A percentile compares a stretch with the other conserved stretches of the same genome.
Conservation (phyloP, 2,888 invertebrate genomes). For the Pantelozetes paolii region DNA sequence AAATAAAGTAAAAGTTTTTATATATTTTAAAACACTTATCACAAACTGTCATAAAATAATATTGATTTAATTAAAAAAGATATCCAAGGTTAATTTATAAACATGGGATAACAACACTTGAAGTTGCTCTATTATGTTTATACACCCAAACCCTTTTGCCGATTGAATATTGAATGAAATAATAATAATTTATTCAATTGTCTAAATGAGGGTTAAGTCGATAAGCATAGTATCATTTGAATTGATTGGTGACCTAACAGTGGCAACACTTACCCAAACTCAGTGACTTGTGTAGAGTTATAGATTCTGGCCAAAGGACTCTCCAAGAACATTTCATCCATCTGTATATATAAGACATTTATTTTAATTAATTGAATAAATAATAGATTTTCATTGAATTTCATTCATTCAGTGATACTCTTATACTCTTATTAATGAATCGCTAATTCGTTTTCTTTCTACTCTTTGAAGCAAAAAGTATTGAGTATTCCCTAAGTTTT, state of each 20-base stretch:
- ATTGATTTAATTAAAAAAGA: no score
- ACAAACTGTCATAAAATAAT: no score
- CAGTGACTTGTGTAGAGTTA: slow-evolving; percentile 43
- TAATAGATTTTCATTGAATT: neutral
- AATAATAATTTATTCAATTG: neutral
- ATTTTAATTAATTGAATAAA: slow-evolving; percentile 9
- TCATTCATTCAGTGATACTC: neutral
- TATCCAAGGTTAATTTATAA: no score
- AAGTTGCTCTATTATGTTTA: no score
- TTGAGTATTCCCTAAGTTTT: no score
- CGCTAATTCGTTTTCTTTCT: neutral
- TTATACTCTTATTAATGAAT: neutral
- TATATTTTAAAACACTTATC: no score
- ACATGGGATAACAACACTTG: no score
- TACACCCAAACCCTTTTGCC: no score
- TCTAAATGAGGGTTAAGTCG: neutral
- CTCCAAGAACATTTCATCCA: slow-evolving; percentile 45
- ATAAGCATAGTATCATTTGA: neutral
- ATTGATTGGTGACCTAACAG: no score
- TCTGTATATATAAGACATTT: slow-evolving; percentile 34
- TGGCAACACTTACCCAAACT: slow-evolving; percentile 44
- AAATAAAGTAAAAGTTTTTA: no score
- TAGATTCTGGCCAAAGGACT: slow-evolving; percentile 44
- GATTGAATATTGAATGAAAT: neutral
- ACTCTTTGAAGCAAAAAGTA: neutral